phyloP scores from a whole-genome alignment of 2,888 invertebrate species.

The Scaptomyza tumidula region DNA sequence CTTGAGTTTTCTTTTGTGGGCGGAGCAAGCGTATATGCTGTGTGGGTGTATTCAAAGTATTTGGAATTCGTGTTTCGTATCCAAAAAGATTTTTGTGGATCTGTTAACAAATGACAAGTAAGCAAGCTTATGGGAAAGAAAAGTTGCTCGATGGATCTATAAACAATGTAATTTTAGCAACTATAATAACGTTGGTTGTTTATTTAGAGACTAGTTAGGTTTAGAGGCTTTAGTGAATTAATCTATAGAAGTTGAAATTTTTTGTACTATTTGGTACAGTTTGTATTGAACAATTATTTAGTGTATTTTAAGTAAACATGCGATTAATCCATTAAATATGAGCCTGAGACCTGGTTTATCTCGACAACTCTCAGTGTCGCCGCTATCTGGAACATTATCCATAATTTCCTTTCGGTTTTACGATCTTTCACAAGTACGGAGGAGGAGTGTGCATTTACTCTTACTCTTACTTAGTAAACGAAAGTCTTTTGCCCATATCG shows the following conservation, averaged over 20 bases:
- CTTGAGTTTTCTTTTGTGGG: constrained; percentile 33
- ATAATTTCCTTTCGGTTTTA: constrained; percentile 67
- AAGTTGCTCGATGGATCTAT: constrained; percentile 33
- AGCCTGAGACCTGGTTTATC: constrained; percentile 50
- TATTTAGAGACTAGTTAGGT: constrained; percentile 43
- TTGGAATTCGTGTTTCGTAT: constrained; percentile 31
- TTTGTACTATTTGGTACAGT: background rate
- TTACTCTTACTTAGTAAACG: constrained; percentile 29
- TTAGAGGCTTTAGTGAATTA: constrained; percentile 1
- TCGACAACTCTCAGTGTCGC: constrained; percentile 32
- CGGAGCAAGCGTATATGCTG: constrained; percentile 46
- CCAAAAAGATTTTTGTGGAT: constrained; percentile 27
- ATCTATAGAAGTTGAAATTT: background rate
- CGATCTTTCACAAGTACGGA: constrained; percentile 61
- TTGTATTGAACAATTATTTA: constrained; percentile 2
- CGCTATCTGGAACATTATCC: constrained; percentile 61
- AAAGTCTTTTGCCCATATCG: constrained; percentile 69
- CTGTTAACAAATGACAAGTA: constrained; percentile 69
- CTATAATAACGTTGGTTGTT: constrained; percentile 31
- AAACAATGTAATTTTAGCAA: constrained; percentile 49
- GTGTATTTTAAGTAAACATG: background rate
- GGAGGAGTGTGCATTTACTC: constrained; percentile 5
- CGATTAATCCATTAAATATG: constrained; percentile 35
- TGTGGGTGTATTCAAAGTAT: constrained; percentile 44
- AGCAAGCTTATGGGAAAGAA: constrained; percentile 42